Evolutionary conservation across 2,113 vertebrate species (phyloP), one percentile per base, ranked within the genome.

Genomic region (Bos indicus): DNA sequence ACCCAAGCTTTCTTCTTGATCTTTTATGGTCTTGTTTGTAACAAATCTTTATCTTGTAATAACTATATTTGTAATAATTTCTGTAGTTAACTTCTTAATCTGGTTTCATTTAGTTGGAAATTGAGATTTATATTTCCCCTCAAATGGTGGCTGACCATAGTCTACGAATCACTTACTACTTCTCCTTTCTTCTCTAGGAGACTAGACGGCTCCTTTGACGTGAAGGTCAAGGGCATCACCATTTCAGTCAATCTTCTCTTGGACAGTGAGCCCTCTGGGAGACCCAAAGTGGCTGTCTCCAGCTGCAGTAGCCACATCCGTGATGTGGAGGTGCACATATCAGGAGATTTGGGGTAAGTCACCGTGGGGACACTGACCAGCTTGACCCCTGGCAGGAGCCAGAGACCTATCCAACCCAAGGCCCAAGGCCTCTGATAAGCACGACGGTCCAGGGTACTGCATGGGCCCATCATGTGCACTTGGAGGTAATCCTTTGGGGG

Each of bases 261-360:
- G 98, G 98, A 98, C 96, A 98, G 48, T 0, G 93, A 98, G 0
- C 0, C 78, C 33, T 33, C 77, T 0, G 98, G 98, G 56, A 98
- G 97, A 16, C 99, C 98, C 95, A 99, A 97, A 0, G 1, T 97
- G 5, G 67, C 83, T 2, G 59, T 89, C 19, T 95, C 97, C 0
- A 25, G 0, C 25, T 99, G 99, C 95, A 98, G 46, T 48, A 93
- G 97, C 57, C n/a, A 2, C 71, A 98, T 99, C 94, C 43, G 23
- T 2, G 57, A 94, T 0, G 88, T 99, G 48, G 88, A 43, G 0
- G 26, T 98, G 3, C 90, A 1, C 10, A 56, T 99, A 2, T 98
- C 96, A 0, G 98, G 99, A 96, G 78, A 0, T 6, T 0, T 98
- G 1, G 93, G 64, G 99, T 99, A 98, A 0, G 98, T 98, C 36